Conservation (phyloP, 1,140 invertebrate species). For the Pomacea maculata region DNA sequence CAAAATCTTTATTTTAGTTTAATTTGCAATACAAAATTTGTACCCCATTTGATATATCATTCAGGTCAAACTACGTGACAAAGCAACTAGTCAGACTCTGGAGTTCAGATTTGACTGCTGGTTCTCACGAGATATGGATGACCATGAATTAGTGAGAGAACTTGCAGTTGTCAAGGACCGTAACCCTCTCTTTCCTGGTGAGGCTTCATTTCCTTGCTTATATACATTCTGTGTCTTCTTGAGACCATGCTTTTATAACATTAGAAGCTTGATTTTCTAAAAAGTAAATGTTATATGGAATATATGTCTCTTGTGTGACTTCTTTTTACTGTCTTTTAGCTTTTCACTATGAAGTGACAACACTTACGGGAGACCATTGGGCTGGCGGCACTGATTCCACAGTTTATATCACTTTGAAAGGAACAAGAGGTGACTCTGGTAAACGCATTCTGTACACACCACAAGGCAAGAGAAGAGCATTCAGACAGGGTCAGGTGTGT, state of each 20-base stretch:
- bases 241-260: too few relatives aligned
- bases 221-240: too few relatives aligned
- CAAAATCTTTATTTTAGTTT: background rate
- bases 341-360: conserved; percentile 40
- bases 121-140: conserved; percentile 46
- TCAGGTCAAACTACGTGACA: conserved; percentile 47
- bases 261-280: too few relatives aligned
- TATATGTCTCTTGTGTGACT: too few relatives aligned
- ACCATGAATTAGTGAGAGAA: conserved; percentile 51
- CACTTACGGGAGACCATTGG: conserved; percentile 64
- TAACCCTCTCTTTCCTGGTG: conserved; percentile 36
- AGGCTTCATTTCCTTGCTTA: too few relatives aligned
- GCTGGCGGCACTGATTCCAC: conserved; percentile 64
- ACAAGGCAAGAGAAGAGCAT: conserved; percentile 35
- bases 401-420: conserved; percentile 61
- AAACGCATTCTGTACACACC: conserved; percentile 40
- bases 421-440: conserved; percentile 62
- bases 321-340: conserved; percentile 24
- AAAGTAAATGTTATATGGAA: too few relatives aligned
- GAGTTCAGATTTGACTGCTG: conserved; percentile 49
- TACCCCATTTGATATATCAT: background rate
- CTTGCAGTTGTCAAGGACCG: conserved; percentile 39
- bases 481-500: conserved; percentile 41
- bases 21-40: background rate
- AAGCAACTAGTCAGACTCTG: conserved; percentile 39